phyloP scores from a whole-genome alignment of 1,140 invertebrate genomes.

The Leptopilina clavipes region DNA sequence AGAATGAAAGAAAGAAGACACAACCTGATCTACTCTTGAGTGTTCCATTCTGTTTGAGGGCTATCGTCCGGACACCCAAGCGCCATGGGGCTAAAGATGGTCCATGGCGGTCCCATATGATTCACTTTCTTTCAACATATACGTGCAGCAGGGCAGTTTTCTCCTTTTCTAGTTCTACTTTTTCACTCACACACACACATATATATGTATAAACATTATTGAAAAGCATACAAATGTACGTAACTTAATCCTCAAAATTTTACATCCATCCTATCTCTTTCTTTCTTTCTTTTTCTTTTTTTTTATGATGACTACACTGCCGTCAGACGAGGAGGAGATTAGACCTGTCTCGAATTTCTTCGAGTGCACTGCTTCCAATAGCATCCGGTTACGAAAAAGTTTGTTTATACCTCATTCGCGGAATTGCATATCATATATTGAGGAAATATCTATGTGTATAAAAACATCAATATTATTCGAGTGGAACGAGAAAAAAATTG shows the following conservation, averaged over 20 bases:
- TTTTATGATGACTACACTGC: conserved; percentile 37
- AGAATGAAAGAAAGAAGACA: conserved; percentile 4
- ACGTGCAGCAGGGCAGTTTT: conserved; percentile 6
- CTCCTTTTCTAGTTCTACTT: background rate
- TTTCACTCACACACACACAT: background rate
- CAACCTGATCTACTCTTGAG: background rate
- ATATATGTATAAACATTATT: too few species aligned
- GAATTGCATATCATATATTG: too few species aligned
- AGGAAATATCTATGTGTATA: too few species aligned
- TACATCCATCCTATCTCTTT: conserved; percentile 25
- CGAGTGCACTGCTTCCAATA: conserved; percentile 39
- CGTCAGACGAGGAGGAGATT: conserved; percentile 58
- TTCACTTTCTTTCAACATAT: conserved; percentile 37
- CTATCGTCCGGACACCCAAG: conserved; percentile 47
- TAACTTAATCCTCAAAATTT: conserved; percentile 15
- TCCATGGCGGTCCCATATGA: conserved; percentile 37
- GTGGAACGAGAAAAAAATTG: too few species aligned
- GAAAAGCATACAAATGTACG: background rate
- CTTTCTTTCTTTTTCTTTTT: conserved; percentile 39
- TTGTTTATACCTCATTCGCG: conserved; percentile 39
- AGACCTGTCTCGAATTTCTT: conserved; percentile 58
- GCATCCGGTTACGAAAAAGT: conserved; percentile 56
- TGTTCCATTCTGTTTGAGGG: conserved; percentile 13
- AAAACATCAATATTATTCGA: too few species aligned
- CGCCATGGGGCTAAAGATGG: background rate